These are phyloP conservation scores for Agrotis clavis DNA, from an alignment of 2,888 invertebrate species.

Conservation along the genomic window DNA sequence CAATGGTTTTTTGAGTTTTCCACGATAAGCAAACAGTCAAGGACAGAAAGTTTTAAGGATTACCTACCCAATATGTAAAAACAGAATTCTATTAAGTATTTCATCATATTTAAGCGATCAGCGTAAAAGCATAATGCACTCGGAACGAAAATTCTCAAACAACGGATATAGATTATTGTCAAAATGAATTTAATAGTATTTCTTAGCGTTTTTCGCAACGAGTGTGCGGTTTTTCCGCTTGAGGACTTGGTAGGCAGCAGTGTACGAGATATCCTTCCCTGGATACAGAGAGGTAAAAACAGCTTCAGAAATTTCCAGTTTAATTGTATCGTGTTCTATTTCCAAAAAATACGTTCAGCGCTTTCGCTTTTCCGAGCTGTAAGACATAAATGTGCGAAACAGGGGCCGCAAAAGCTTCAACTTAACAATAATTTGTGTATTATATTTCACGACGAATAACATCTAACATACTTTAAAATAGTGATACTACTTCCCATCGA, in stretches of 20 bases:
- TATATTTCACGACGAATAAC: slow-evolving; percentile 12
- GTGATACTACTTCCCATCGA: slow-evolving; percentile 30
- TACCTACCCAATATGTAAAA: neutral
- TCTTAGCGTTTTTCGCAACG: neutral
- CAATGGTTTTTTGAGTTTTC: neutral
- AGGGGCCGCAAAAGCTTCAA: slow-evolving; percentile 15
- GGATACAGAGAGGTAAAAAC: slow-evolving; percentile 10
- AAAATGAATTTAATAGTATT: neutral
- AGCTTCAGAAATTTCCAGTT: neutral
- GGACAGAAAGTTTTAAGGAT: neutral
- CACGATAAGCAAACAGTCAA: neutral
- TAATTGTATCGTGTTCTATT: slow-evolving; percentile 35
- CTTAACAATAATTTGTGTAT: slow-evolving; percentile 6
- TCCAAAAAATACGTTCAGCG: slow-evolving; percentile 10
- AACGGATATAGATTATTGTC: neutral
- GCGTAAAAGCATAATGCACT: slow-evolving; percentile 6
- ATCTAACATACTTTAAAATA: slow-evolving; percentile 15
- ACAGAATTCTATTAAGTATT: neutral
- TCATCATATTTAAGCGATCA: neutral
- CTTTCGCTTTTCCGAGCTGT: neutral
- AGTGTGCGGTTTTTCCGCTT: slow-evolving; percentile 7
- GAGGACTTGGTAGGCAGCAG: slow-evolving; percentile 12
- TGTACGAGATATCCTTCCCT: slow-evolving; percentile 20
- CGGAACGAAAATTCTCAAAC: neutral
- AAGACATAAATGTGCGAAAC: slow-evolving; percentile 20